Evolutionary conservation across 1,140 invertebrate species (phyloP).

Genomic region (Aphelenchoides besseyi): DNA sequence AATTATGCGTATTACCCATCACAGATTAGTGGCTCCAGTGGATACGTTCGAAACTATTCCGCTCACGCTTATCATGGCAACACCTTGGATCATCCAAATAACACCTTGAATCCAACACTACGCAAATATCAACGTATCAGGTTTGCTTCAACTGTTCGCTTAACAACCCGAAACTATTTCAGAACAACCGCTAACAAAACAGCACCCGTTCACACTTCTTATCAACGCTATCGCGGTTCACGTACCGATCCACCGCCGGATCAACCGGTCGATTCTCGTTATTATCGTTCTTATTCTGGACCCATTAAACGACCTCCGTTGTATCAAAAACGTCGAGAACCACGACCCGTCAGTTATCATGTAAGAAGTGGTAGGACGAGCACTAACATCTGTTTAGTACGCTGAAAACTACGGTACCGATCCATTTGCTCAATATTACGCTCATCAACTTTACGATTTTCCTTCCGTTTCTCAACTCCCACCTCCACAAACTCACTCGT

Average conservation of each 20-base stretch:
- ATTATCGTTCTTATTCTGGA: constrained; percentile 26
- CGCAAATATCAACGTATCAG: constrained; percentile 11
- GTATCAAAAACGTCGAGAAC: constrained; percentile 20
- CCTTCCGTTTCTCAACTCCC: background rate
- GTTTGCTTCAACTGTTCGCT: constrained; percentile 3
- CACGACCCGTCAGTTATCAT: constrained; percentile 24
- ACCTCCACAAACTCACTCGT: background rate
- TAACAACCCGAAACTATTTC: background rate
- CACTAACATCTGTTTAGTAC: background rate
- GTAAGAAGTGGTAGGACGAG: background rate
- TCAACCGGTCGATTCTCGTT: background rate
- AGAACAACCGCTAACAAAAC: background rate
- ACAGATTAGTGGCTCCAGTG: background rate
- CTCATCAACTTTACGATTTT: background rate
- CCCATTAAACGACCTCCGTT: constrained; percentile 24
- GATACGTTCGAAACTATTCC: background rate
- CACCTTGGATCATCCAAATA: background rate
- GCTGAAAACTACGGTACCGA: background rate
- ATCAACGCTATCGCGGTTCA: background rate
- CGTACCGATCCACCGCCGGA: background rate
- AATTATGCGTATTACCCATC: constrained; percentile 3
- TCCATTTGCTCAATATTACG: background rate
- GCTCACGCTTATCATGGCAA: background rate
- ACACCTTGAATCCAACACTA: constrained; percentile 11
- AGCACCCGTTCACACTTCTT: background rate